Base-by-base conservation (phyloP, 2,888 invertebrate genomes). In the Sisyra nigra region DNA sequence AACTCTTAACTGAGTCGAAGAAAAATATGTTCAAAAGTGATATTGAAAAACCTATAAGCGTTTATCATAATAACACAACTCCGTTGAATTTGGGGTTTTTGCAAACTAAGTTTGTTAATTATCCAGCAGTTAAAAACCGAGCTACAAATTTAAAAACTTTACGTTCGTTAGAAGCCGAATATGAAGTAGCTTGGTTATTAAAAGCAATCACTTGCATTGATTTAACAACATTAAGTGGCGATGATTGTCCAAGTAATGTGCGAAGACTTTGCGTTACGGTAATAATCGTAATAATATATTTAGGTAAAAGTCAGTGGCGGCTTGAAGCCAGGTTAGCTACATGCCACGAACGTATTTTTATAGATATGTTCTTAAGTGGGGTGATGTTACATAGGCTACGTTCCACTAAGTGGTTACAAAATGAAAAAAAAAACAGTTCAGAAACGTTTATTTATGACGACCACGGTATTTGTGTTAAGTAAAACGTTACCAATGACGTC, bases 211-310 rank as follows among this genome's bases (percentile, higher is more conserved):
- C 80, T 29, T 74, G 86, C 44, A 88, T 94, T 48, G 97, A 98
- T 63, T 69, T 98, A 49, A 98, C 97, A 1, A 93, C 93, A 2
- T 67, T 98, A 41, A 73, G 83, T 40, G 92, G 91, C 32, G 80
- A 83, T 62, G 86, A 86, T 56, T 82, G 84, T 0, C 57, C 60
- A 7, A 71, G 78, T 10, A 88, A 86, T 66, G 86, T 96, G 1
- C 61, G 73, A 15, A 70, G 84, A 41, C 69, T 98, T 2, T 91
- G 92, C 57, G 64, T 73, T 44, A 86, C 85, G 69, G 92, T 89
- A 56, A 24, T n/a, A n/a, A n/a, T n/a, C n/a, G n/a, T n/a, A n/a
- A n/a, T n/a, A n/a, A n/a, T n/a, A n/a, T n/a, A n/a, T n/a, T n/a
- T n/a, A n/a, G n/a, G n/a, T n/a, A n/a, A n/a, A 35, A 35, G 9